Evolutionary conservation across 2,797 vertebrate genomes (phyloP), one percentile per base, ranked within the genome.

Genomic region (Sylvia borin): DNA sequence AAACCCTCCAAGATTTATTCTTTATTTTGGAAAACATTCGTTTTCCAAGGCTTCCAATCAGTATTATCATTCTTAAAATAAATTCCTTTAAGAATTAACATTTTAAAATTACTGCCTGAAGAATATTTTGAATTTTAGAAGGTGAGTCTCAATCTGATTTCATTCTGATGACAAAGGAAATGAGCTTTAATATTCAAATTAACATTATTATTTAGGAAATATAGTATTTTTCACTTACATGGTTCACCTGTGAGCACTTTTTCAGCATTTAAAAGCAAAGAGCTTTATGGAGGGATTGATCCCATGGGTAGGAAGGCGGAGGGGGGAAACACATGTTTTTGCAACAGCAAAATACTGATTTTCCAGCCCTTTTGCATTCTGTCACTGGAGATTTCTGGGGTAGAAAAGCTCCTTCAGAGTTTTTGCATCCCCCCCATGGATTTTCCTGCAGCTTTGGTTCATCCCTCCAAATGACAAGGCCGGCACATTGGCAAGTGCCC

Each of bases 191-290:
- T 47, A 60, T 58, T 85, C 11, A 70, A 86, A 93, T 45, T 9
- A 54, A 53, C 18, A 32, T n/a, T 4, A 8, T 38, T 65, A n/a
- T 54, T 74, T 38, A 29, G 29, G 38, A 75, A 58, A 11, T 3
- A 31, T 0, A 1, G 1, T 4, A 10, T 54, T 72, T 68, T 26
- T 58, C 25, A 13, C 36, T 61, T 6, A 17, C 11, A 2, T 2
- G 18, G 29, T 6, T 60, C 70, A n/a, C 13, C 50, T 34, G 42
- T 8, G 38, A 60, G 45, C 12, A 8, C 24, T 18, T 45, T 27
- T 42, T 64, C 7, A 70, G 32, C 22, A 32, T 27, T 87, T 27
- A 14, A 60, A 85, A 58, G 25, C 32, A 5, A 26, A 11, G 38
- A 66, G 6, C 2, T 45, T 19, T 19, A 61, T 0, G 0, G 48